Base-by-base conservation (phyloP, 1,140 invertebrate species). In the Atta colombica region DNA sequence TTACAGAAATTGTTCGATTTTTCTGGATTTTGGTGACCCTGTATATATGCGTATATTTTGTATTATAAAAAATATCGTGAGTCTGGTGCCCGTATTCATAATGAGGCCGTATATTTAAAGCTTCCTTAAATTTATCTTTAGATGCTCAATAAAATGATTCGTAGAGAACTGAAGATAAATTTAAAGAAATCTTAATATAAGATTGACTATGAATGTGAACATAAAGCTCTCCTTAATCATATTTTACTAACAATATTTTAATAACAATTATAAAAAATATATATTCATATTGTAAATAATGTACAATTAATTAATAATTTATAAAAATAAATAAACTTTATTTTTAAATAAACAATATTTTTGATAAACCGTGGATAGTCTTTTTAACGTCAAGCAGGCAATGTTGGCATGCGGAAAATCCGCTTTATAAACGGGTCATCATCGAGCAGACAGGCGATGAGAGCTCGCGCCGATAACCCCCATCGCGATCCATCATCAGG, bases 361-460 rank as follows among this genome's bases (percentile, higher is more conserved):
- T 84, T 61, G 31, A 84, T 74, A 63, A 25, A 84, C 35, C 25
- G 80, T 51, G 28, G 28, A 84, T 84, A 39, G 69, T 51, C 80
- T 72, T 84, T 84, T 84, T 84, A 72, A 49, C 39, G 68, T 14
- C 18, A n/a, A 60, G 25, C 69, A 21, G 35, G 68, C 25, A 72
- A 60, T 49, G 68, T 84, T 28, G 80, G 69, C 80, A 84, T 7
- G 80, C 80, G 25, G 58, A 61, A 84, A 84, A 84, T 84, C 69
- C 80, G 80, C 80, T 84, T 84, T 84, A 84, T 84, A 63, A 75
- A 75, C 69, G 80, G 74, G 80, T 84, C 80, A 84, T 84, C 80
- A 74, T 84, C 69, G 58, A 75, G 69, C 69, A 25, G 80, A 82
- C 80, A 74, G 39, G 69, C 69, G 80, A 84, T 84, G 69, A 84